These are phyloP conservation scores for Herpailurus yagouaroundi DNA, from an alignment of 2,113 vertebrate genomes.

Conservation along the genomic window DNA sequence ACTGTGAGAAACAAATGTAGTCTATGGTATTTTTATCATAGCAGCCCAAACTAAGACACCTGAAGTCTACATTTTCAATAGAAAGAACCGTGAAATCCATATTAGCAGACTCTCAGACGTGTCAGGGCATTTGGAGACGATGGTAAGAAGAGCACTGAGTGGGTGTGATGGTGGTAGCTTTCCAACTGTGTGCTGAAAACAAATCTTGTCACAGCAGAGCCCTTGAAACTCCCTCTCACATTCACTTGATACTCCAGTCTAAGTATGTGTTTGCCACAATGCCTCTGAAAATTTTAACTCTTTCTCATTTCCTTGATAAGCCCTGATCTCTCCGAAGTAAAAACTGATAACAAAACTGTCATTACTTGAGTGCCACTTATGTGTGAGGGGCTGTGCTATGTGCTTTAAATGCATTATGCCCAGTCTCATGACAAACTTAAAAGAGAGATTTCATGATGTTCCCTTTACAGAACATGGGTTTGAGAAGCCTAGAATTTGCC, in stretches of 20 bases:
- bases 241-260: not conserved
- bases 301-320: not conserved
- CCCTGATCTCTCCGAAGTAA: not conserved
- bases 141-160: not conserved
- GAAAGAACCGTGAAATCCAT: not conserved
- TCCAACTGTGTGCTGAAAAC: not conserved
- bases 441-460: not conserved
- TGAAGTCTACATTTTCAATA: not conserved
- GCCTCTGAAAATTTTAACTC: not conserved
- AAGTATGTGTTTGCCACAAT: not conserved
- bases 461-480: not conserved
- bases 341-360: not conserved
- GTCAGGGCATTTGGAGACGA: not conserved
- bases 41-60: not conserved
- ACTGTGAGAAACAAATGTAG: not conserved
- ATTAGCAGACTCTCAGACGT: not conserved
- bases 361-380: not conserved
- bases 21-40: not conserved
- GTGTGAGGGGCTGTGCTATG: not conserved
- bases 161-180: not conserved
- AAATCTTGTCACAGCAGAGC: not conserved
- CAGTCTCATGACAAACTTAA: not conserved
- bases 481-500: not conserved
- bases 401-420: not conserved
- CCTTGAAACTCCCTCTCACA: not conserved